A percentile compares a stretch with the other conserved stretches of the same genome.
These are phyloP conservation scores for Grapholita molesta DNA, from an alignment of 1,140 invertebrate genomes.

Conservation along the genomic window DNA sequence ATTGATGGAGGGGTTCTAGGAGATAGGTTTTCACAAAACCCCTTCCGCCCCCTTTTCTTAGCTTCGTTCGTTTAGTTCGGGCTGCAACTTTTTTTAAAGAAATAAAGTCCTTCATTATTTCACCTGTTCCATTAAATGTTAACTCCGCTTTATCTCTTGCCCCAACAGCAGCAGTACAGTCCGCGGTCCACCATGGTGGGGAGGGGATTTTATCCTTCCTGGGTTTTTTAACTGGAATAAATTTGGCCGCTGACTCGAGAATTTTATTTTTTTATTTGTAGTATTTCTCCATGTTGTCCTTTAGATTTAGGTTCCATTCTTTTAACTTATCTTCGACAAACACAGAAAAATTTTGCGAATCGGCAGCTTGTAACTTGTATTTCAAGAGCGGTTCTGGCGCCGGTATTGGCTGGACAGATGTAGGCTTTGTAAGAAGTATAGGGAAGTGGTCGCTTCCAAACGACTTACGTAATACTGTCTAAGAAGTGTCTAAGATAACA, in stretches of 20 bases:
- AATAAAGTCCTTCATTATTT: neutral
- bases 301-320: neutral
- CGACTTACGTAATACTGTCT: too few species aligned
- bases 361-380: neutral
- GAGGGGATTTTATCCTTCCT: neutral
- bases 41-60: neutral
- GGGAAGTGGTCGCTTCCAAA: too few species aligned
- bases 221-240: neutral
- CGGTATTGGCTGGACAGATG: neutral
- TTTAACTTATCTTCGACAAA: neutral
- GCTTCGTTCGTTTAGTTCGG: neutral
- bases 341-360: neutral
- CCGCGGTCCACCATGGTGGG: neutral
- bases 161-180: neutral
- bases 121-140: neutral
- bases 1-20: too few species aligned
- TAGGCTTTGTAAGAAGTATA: too few species aligned
- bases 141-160: neutral
- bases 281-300: neutral
- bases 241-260: neutral
- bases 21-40: too few species aligned
- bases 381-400: neutral
- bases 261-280: neutral
- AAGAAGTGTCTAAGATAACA: neutral
- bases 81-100: neutral